Percentiles rank a stretch among this genome's conserved stretches.
Evolutionary conservation across 2,113 vertebrate genomes (phyloP).

Genomic region (Corydoras sp.): DNA sequence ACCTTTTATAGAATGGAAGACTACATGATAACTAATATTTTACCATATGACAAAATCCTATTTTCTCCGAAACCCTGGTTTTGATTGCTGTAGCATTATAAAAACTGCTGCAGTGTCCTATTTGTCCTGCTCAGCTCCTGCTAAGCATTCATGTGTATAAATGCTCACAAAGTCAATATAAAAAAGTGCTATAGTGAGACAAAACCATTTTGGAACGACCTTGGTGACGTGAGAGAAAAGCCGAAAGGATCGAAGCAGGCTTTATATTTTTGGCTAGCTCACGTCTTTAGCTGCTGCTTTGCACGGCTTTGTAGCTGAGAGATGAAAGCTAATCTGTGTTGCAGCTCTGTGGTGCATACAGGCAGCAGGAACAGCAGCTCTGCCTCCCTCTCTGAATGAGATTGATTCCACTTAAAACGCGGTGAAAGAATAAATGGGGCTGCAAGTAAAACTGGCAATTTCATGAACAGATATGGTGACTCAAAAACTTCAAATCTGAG

Average conservation of each 20-base stretch:
- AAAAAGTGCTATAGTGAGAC: conserved; percentile 15
- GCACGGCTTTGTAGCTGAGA: background rate
- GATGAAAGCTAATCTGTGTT: conserved; percentile 1
- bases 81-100: background rate
- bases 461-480: background rate
- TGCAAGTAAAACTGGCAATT: background rate
- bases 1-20: too few species aligned
- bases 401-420: background rate
- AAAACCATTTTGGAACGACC: background rate
- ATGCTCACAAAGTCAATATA: conserved; percentile 1
- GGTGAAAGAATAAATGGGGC: background rate
- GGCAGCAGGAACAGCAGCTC: background rate
- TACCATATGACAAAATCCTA: too few species aligned
- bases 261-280: conserved; percentile 1
- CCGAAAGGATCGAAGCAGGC: background rate
- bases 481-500: background rate
- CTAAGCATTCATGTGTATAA: conserved; percentile 11
- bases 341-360: background rate
- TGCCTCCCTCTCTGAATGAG: background rate
- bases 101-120: conserved; percentile 7
- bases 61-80: too few species aligned
- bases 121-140: conserved; percentile 4
- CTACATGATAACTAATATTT: too few species aligned
- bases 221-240: background rate
- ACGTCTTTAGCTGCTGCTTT: background rate